Evolutionary conservation across 2,113 vertebrate genomes (phyloP), one percentile per base, ranked within the genome.

Genomic region (Cnemophilus loriae): DNA sequence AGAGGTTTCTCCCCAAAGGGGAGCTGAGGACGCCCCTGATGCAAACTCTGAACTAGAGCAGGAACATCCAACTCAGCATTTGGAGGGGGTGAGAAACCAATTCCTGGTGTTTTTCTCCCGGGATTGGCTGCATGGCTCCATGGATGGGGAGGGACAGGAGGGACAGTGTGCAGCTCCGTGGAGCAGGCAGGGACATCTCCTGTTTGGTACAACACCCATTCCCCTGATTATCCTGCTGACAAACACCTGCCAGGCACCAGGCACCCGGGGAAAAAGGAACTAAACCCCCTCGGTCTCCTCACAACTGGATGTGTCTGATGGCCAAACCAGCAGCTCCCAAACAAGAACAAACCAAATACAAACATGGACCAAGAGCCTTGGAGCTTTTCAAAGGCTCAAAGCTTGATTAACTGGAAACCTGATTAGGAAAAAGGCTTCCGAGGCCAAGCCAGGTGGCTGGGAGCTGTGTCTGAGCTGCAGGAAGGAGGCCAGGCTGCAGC

Each of bases 141-240:
- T 1, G 35, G 65, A 13, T 18, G 18, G 47, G 64, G 10, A 65
- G 47, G 46, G 23, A 26, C 9, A n/a, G 37, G 13, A 53, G 44
- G 24, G 26, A 44, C 1, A n/a, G 42, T 12, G 20, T 0, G 17
- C 53, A 71, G 69, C 65, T 46, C 46, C 16, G 6, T 1, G 8
- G 55, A 32, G 52, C 39, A 4, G 0, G 2, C 2, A 67, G 69
- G 32, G 35, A 30, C 17, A 17, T 9, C 49, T 89, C 52, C 59
- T 70, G 5, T 23, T 32, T 28, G 41, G 19, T 2, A 26, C 19
- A 28, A 41, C 63, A 46, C 13, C 27, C 3, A 24, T 60, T 52
- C 39, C n/a, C 37, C 35, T 0, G 0, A 7, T 19, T n/a, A 2
- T 52, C 46, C 56, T 8, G 7, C 33, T 85, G 24, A 22, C 41